Evolutionary conservation across 2,113 vertebrate genomes (phyloP).

Genomic region (Anarrhichthys ocellatus): DNA sequence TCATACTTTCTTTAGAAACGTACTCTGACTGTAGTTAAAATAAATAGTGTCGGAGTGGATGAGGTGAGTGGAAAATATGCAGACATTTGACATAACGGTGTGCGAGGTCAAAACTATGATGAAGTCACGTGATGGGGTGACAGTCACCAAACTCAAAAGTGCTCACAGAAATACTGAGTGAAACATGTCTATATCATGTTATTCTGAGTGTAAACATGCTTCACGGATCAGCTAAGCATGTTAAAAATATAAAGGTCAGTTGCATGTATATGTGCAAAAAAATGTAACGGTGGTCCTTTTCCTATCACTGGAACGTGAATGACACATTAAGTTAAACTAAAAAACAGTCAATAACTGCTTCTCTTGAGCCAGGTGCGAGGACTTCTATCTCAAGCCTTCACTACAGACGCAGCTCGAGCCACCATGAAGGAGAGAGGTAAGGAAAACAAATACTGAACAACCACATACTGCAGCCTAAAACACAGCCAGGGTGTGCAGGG

Average conservation of each 20-base stretch:
- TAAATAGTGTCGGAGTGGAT: neutral
- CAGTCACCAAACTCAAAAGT: slow-evolving; percentile 26
- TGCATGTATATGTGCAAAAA: neutral
- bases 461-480: slow-evolving; percentile 1
- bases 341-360: neutral
- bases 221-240: slow-evolving; percentile 8
- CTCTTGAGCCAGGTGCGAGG: slow-evolving; percentile 1
- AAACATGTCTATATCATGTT: neutral
- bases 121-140: neutral
- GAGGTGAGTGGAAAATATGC: slow-evolving; percentile 29
- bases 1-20: slow-evolving; percentile 37
- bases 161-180: slow-evolving; percentile 10
- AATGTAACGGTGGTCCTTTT: neutral
- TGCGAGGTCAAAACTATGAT: slow-evolving; percentile 15
- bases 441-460: slow-evolving; percentile 29
- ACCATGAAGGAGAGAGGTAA: slow-evolving; percentile 61
- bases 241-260: slow-evolving; percentile 5
- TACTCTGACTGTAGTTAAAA: slow-evolving; percentile 24
- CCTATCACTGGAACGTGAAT: slow-evolving; percentile 13
- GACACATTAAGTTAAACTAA: slow-evolving; percentile 2
- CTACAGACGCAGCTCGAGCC: slow-evolving; percentile 22
- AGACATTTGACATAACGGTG: neutral
- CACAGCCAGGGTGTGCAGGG: slow-evolving; percentile 9
- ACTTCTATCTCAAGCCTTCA: neutral
- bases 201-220: slow-evolving; percentile 19